phyloP scores from a whole-genome alignment of 2,797 vertebrate genomes.

The Halcyon badia region DNA sequence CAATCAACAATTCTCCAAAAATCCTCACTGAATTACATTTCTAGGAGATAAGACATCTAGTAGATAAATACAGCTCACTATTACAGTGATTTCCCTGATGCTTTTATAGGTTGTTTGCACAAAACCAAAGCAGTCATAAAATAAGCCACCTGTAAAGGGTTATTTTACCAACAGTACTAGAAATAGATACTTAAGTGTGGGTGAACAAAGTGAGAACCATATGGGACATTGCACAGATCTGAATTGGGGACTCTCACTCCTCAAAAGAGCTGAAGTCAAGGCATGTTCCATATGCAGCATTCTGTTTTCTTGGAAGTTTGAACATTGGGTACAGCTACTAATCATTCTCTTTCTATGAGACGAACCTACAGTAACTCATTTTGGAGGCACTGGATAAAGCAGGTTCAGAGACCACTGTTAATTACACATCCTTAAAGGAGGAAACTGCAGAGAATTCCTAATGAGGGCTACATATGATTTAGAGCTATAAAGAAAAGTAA shows the following conservation, averaged over 20 bases:
- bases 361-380: background rate
- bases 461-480: background rate
- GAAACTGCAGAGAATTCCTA: background rate
- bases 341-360: background rate
- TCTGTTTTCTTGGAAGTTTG: conserved; percentile 47
- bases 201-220: conserved; percentile 52
- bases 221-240: conserved; percentile 2
- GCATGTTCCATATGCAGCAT: conserved; percentile 21
- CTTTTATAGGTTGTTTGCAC: conserved; percentile 20
- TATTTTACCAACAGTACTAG: conserved; percentile 49
- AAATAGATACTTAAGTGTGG: conserved; percentile 54
- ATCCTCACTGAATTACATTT: conserved; percentile 9
- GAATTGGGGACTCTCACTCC: conserved; percentile 34
- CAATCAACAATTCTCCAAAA: background rate
- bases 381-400: conserved; percentile 13
- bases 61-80: conserved; percentile 25
- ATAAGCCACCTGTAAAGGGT: conserved; percentile 54
- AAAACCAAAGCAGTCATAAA: conserved; percentile 29
- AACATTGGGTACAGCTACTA: conserved; percentile 15
- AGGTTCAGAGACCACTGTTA: conserved; percentile 3
- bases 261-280: conserved; percentile 30
- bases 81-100: conserved; percentile 48
- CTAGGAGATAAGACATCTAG: background rate
- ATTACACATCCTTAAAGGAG: background rate
- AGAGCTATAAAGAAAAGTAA: background rate